phyloP scores from a whole-genome alignment of 2,888 invertebrate species.

The Mermis nigrescens region DNA sequence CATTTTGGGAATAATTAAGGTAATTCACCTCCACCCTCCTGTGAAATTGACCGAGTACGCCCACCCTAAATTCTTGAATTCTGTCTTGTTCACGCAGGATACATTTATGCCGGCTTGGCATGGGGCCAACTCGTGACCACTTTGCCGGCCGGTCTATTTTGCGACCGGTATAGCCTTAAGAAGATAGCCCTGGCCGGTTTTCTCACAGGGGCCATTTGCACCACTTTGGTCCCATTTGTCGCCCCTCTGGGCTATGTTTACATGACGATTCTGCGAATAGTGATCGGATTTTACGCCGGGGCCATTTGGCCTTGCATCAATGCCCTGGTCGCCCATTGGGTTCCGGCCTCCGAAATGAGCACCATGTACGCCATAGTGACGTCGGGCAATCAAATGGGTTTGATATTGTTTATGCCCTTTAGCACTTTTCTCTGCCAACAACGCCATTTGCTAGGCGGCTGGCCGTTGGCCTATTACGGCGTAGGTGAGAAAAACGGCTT shows the following conservation, averaged over 20 bases:
- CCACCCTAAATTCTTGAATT: too few species aligned
- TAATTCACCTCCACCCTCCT: too few species aligned
- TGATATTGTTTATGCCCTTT: background rate
- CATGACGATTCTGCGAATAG: background rate
- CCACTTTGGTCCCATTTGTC: background rate
- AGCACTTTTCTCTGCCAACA: background rate
- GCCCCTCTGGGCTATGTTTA: background rate
- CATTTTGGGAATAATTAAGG: too few species aligned
- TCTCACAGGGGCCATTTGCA: background rate
- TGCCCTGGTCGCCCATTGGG: background rate
- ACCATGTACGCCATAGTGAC: background rate
- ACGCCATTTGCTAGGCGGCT: background rate
- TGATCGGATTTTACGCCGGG: background rate
- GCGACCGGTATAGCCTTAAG: background rate
- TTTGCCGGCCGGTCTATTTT: background rate
- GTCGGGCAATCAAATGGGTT: background rate
- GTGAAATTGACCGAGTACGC: too few species aligned
- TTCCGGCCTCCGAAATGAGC: background rate
- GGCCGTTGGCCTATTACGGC: too few species aligned
- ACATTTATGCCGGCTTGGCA: background rate
- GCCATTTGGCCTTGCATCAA: background rate
- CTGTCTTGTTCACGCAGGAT: too few species aligned
- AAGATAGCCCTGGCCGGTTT: background rate
- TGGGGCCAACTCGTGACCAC: background rate
- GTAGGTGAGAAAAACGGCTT: too few species aligned